Evolutionary conservation across 1,140 invertebrate genomes (phyloP), one percentile per base, ranked within the genome.

Genomic region (Drosophila neocordata): DNA sequence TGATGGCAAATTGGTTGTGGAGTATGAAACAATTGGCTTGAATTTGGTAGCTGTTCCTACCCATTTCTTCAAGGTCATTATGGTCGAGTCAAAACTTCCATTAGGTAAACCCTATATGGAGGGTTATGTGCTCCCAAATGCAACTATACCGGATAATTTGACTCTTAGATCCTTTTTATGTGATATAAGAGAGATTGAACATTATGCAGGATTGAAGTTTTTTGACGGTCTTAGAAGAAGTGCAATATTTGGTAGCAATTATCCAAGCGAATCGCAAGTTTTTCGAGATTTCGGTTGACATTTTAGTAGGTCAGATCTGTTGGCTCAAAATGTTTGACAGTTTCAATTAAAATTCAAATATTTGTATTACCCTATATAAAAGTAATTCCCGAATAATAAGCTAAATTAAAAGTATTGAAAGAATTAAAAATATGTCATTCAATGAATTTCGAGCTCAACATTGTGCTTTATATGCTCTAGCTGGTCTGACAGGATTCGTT

Each of bases 41-140:
- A 99, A 97, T 92, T 94, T 97, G 82, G 98, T 99, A 4, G 97
- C 98, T 1, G 99, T 99, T 6, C 99, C 99, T 0, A 99, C 99
- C 0, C 99, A 99, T 92, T 99, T 99, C 93, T 99, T 98, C 92
- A 99, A 99, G 94, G 94, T 98, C 5, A 92, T 98, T 6, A 95
- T 98, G 1, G 93, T 94, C 8, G 97, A 98, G 93, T 95, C 94
- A 0, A 60, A 59, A 20, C 20, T 78, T n/a, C 52, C 92, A 0
- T 93, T 95, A 70, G 94, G 94, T 7, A 92, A 94, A n/a, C 94
- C 96, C 55, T 96, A 98, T 88, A 94, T 99, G 94, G 97, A 99
- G 93, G 94, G 96, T 13, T 99, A 96, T 92, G 95, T 99, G 0
- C 95, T 99, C 94, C 98, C 98, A 20, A 99, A 99, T 93, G 92